Evolutionary conservation across 2,113 vertebrate species (phyloP).

Genomic region (Mesocricetus auratus): DNA sequence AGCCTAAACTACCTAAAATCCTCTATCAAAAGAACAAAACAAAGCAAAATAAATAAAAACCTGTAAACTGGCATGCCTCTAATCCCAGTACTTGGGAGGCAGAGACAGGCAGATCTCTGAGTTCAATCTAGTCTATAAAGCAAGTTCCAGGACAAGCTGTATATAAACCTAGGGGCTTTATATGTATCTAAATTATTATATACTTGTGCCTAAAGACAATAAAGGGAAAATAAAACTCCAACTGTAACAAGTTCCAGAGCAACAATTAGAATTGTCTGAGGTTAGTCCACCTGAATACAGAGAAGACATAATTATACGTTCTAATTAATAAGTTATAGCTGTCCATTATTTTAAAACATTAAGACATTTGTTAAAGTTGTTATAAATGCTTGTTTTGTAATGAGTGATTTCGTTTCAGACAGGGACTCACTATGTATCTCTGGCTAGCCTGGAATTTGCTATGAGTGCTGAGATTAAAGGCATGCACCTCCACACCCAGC

Average conservation of each 20-base stretch:
- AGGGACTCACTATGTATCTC: neutral
- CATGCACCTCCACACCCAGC: no score
- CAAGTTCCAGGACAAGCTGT: neutral
- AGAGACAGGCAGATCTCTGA: neutral
- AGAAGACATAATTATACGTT: neutral
- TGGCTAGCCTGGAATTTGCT: no score
- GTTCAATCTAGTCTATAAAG: no score
- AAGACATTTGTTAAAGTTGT: neutral
- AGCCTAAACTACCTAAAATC: neutral
- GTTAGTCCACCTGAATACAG: neutral
- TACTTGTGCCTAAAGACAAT: slow-evolving; percentile 1
- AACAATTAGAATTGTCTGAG: neutral
- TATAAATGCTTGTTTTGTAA: neutral
- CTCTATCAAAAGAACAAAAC: no score
- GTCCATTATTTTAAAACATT: neutral
- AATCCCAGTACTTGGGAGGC: no score
- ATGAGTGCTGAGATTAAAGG: no score
- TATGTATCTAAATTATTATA: neutral
- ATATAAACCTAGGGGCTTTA: neutral
- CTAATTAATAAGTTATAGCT: neutral
- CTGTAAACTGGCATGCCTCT: no score
- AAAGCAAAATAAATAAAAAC: no score
- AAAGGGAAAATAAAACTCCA: slow-evolving; percentile 14
- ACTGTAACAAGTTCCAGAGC: neutral
- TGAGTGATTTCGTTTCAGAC: no score